Percentiles rank a stretch among this genome's conserved stretches.
Conservation (phyloP, 1,140 invertebrate genomes). For the Macrostomum lignano region DNA sequence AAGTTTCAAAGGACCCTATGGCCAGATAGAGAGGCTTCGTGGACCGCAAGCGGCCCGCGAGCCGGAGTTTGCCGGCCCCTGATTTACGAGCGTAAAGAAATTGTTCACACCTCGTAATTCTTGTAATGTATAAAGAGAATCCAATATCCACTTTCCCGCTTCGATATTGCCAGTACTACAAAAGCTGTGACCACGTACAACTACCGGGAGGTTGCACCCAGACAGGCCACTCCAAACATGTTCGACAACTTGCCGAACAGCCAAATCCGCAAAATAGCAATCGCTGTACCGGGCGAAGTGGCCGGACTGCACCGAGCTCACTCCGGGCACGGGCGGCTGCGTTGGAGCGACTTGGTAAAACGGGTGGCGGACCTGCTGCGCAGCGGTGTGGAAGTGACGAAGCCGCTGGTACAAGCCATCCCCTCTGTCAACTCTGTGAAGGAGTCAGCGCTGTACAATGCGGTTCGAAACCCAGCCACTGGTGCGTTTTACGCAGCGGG, state of each 20-base stretch:
- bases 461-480: conserved; percentile 12
- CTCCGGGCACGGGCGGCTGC: conserved; percentile 14
- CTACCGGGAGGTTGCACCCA: conserved; percentile 18
- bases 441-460: no score
- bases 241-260: conserved; percentile 10
- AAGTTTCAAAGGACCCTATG: no score
- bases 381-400: background rate
- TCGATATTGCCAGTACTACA: no score
- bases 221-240: conserved; percentile 15
- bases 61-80: no score
- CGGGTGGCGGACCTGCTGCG: background rate
- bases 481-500: conserved; percentile 31
- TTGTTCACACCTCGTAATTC: no score
- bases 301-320: conserved; percentile 15
- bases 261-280: conserved; percentile 5
- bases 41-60: no score
- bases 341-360: background rate
- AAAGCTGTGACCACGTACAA: conserved; percentile 8
- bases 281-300: conserved; percentile 17
- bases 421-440: no score
- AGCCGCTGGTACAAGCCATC: no score
- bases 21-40: no score
- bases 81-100: no score
- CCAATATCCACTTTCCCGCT: no score
- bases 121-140: no score